A percentile compares a stretch with the other conserved stretches of the same genome.
phyloP scores from a whole-genome alignment of 2,797 vertebrate species.

The Simalia tracyae region DNA sequence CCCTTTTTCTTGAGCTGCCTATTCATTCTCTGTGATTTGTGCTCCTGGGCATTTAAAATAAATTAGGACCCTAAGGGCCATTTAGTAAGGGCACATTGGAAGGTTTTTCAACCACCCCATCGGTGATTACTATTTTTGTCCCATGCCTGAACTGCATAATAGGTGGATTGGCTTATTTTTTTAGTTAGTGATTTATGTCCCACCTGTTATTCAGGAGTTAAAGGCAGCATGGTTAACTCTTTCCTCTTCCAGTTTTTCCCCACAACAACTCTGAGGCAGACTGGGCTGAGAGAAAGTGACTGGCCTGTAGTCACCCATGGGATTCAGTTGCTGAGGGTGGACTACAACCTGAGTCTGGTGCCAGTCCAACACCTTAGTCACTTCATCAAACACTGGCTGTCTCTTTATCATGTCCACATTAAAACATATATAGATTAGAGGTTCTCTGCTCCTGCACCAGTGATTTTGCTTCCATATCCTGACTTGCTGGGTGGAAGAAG shows the following conservation, averaged over 20 bases:
- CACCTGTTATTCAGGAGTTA: not conserved
- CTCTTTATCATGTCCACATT: not conserved
- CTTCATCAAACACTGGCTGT: not conserved
- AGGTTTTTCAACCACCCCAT: not conserved
- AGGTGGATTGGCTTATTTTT: not conserved
- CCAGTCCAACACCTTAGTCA: not conserved
- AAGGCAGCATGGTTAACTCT: not conserved
- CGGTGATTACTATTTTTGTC: not conserved
- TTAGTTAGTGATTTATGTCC: not conserved
- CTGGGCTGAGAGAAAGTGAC: not conserved
- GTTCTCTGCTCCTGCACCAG: not conserved
- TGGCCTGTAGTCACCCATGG: not conserved
- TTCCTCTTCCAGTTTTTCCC: not conserved
- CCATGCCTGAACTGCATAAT: not conserved
- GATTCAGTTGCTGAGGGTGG: not conserved
- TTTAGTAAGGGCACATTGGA: not conserved
- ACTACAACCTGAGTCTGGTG: not conserved
- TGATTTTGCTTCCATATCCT: not conserved
- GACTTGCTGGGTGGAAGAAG: not conserved
- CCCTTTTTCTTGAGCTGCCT: not conserved
- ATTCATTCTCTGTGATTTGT: not conserved
- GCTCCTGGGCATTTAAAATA: not conserved
- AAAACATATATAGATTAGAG: not conserved
- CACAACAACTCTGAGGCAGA: not conserved
- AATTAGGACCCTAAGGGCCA: not conserved